Conservation (phyloP, 2,113 vertebrate genomes). For the Forbesichthys agassizii region DNA sequence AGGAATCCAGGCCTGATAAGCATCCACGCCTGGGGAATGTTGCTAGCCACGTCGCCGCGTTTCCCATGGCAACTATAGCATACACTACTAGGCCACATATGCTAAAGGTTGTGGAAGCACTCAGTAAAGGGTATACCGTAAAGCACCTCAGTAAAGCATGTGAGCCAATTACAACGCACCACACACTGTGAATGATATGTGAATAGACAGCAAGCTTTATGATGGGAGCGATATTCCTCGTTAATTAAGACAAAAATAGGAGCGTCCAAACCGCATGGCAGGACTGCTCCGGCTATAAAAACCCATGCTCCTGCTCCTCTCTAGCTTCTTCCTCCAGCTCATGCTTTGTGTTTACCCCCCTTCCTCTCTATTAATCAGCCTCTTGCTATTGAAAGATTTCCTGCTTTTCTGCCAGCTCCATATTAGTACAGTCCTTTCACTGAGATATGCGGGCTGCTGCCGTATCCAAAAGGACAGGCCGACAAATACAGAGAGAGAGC, state of each 20-base stretch:
- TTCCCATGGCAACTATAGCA: constrained; percentile 28
- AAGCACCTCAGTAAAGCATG: neutral
- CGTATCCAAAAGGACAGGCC: constrained; percentile 35
- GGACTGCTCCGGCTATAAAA: neutral
- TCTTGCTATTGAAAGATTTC: constrained; percentile 68
- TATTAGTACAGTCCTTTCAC: constrained; percentile 68
- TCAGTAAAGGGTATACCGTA: neutral
- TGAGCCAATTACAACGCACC: neutral
- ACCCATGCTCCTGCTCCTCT: constrained; percentile 1
- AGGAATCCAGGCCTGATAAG: constrained; percentile 48
- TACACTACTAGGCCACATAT: neutral
- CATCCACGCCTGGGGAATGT: constrained; percentile 45
- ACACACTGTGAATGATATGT: too few species aligned
- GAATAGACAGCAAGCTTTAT: too few species aligned
- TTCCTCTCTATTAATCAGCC: constrained; percentile 48
- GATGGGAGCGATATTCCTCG: too few species aligned
- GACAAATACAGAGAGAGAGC: constrained; percentile 34
- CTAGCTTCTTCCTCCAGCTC: constrained; percentile 19
- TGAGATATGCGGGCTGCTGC: constrained; percentile 46
- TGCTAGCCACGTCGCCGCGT: constrained; percentile 48
- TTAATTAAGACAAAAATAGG: too few species aligned
- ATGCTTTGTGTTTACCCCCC: neutral
- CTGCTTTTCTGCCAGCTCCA: constrained; percentile 66
- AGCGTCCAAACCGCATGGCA: neutral
- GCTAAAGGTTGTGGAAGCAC: neutral